Base-by-base conservation (phyloP, 2,113 vertebrate species). In the Triplophysa siluroides region DNA sequence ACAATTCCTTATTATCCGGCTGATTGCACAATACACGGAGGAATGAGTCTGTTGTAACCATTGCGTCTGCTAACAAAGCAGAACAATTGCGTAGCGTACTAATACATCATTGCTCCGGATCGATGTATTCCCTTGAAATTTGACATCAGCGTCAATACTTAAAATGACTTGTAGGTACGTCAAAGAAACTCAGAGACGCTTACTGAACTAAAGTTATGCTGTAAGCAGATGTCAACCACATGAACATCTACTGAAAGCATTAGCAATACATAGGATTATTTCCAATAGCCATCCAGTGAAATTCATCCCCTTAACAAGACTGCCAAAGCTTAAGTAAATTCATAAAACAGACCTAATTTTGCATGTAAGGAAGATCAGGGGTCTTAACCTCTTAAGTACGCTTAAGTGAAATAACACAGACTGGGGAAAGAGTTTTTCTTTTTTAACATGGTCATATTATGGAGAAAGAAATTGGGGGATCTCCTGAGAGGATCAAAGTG, bases 321-420 rank as follows among this genome's bases (percentile, higher is more conserved):
- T 78, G 64, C 26, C 52, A 73, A 60, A 78, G 58, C 47, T 62
- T 18, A 61, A 69, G 38, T 26, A 62, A 79, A 76, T 52, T 63
- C 62, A 76, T 79, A 78, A 85, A 83, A 75, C 62, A 70, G 18
- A 69, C 23, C n/a, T 68, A 23, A 69, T 65, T 61, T 64, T 65
- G 26, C 67, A 64, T 47, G 71, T 73, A 61, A 8, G 23, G 62
- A 78, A 63, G 11, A 61, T 79, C 18, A 8, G 23, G 66, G 66
- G 66, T 81, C 60, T 8, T 29, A 19, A 76, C 76, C 71, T 43
- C 61, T 72, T 66, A 56, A 80, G 73, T 56, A 66, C 50, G 60
- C 81, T 75, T 60, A 81, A 83, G 82, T 64, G 21, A 85, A 81
- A 76, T 45, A 61, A 18, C 70, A 54, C 64, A 62, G 38, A 19